Evolutionary conservation across 2,888 invertebrate genomes (phyloP), one percentile per base, ranked within the genome.

Genomic region (Phaedon cochleariae): DNA sequence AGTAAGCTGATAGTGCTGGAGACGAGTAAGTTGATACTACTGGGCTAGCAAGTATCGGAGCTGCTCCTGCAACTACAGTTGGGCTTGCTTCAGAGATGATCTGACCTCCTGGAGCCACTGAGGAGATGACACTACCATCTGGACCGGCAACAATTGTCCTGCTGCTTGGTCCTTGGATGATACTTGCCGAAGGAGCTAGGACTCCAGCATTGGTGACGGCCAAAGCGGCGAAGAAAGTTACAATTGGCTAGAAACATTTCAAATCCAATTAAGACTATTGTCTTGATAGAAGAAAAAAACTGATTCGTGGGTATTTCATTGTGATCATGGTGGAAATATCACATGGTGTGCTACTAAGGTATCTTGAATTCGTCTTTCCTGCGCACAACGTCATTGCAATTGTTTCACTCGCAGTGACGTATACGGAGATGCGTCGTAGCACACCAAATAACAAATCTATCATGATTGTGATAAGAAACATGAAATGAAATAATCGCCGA

Each of bases 91-190:
- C 70, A 46, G 77, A 72, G 57, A 79, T 58, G 54, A 79, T 72
- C 52, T 73, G 69, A 17, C 77, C 79, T 22, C 76, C 79, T 48
- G 79, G 78, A 37, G 75, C 70, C 12, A 75, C 73, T 15, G 79
- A 71, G 2, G 76, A 75, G 60, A 79, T 76, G 7, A 72, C 68
- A 62, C 78, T 78, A 29, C 78, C 77, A 45, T 79, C 79, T 21
- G 74, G 72, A 34, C 77, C 79, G n/a, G 76, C 71, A 4, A 78
- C 61, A 20, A 76, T 78, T 10, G 76, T 70, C 57, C 73, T 76
- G 60, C 71, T 69, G 73, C 77, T 78, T 18, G 79, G 79, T 65
- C 78, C 79, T 71, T 79, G 79, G 26, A 80, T 65, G 49, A 79
- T 70, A 31, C 69, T 68, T 1, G 74, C 73, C 12, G 77, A 73